Evolutionary conservation across 2,113 vertebrate species (phyloP), one percentile per base, ranked within the genome.

Genomic region (Colinus virginianus): DNA sequence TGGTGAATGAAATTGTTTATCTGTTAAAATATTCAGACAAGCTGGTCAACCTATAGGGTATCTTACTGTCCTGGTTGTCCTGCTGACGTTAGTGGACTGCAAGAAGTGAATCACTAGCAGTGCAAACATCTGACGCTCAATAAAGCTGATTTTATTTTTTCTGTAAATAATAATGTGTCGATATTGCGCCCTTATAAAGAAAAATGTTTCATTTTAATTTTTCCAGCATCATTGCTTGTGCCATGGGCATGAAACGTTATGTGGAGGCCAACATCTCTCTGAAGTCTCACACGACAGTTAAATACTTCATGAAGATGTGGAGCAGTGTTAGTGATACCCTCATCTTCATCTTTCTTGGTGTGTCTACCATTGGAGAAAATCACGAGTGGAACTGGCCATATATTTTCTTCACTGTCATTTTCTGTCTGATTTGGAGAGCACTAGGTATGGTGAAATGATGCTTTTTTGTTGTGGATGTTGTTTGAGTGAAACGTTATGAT

Each of bases 281-380:
- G 87, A 98, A 98, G 84, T 98, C 98, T 88, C 98, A 98, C 85
- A 98, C 97, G 74, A 98, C 98, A 48, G 97, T 98, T 82, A 98
- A 98, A 87, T 98, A 98, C 91, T 98, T 98, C 96, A 98, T 98
- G 97, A 98, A 98, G 97, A 98, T 98, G 98, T 98, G 98, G 98
- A 98, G 97, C 97, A 98, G 98, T 1, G 97, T 98, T 26, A 98
- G 97, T 1, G 98, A 98, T 56, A 98, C 98, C 49, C 97, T 98
- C 68, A 98, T 98, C 94, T 98, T 98, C 95, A 98, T 98, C 97
- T 98, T 98, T 93, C 97, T 98, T 12, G 98, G 98, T 1, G 97
- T 98, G 78, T 98, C 98, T 93, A 98, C 98, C 56, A 97, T 98
- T 40, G 97, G 98, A 81, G 98, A 98, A 17, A 97, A 98, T 46